phyloP scores from a whole-genome alignment of 2,113 vertebrate genomes.

The Podarcis raffonei region DNA sequence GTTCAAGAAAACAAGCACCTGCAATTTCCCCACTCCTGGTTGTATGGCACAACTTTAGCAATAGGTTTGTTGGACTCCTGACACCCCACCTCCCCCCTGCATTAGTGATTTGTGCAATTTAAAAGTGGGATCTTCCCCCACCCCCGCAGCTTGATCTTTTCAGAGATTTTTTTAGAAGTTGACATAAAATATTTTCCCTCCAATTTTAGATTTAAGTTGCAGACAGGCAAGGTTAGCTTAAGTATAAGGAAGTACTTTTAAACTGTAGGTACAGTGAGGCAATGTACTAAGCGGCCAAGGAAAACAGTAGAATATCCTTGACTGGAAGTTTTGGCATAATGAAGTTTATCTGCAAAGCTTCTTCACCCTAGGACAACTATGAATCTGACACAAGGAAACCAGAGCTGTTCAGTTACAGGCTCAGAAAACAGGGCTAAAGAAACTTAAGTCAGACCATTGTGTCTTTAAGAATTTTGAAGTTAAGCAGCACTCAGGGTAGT shows the following conservation, averaged over 20 bases:
- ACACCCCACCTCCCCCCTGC: too few relatives aligned
- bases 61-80: background rate
- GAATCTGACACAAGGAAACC: background rate
- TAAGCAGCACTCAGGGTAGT: background rate
- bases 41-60: background rate
- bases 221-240: background rate
- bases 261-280: background rate
- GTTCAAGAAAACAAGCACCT: background rate
- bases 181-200: background rate
- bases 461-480: background rate
- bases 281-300: background rate
- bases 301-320: background rate
- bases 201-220: background rate
- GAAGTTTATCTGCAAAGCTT: background rate
- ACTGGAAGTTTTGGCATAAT: background rate
- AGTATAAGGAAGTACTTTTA: background rate
- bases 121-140: background rate
- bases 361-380: background rate
- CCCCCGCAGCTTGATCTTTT: background rate
- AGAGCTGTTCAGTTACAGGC: background rate
- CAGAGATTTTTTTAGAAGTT: background rate
- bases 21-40: background rate
- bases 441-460: background rate
- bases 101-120: background rate
- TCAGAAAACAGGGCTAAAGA: background rate